These are phyloP conservation scores for Tachyglossus aculeatus DNA, from an alignment of 2,797 vertebrate genomes.

Conservation along the genomic window DNA sequence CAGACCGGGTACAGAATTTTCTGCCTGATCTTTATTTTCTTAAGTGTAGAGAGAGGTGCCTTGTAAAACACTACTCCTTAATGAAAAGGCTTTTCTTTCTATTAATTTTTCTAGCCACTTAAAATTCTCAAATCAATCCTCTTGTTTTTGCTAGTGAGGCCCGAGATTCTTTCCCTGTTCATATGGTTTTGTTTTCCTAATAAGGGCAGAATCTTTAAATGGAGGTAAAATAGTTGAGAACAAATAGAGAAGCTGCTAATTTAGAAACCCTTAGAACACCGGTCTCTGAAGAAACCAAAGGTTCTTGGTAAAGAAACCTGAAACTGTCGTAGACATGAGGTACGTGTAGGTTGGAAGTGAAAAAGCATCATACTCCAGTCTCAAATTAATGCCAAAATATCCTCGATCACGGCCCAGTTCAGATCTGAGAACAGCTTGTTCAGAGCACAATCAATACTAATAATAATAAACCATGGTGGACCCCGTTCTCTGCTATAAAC, in stretches of 20 bases:
- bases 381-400: conserved; percentile 83
- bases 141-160: conserved; percentile 3
- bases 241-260: conserved; percentile 24
- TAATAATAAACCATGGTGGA: conserved; percentile 64
- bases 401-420: conserved; percentile 71
- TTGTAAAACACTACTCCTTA: too few relatives aligned
- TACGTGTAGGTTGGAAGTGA: conserved; percentile 63
- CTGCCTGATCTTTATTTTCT: too few relatives aligned
- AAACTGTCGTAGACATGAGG: conserved; percentile 25
- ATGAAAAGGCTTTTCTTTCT: too few relatives aligned
- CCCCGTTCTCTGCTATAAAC: conserved; percentile 26
- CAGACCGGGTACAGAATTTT: not conserved
- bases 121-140: fast-evolving
- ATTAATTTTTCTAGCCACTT: too few relatives aligned
- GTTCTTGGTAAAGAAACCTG: conserved; percentile 18
- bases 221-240: too few relatives aligned
- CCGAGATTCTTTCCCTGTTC: not conserved
- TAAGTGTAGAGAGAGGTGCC: too few relatives aligned
- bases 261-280: conserved; percentile 10
- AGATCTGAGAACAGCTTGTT: conserved; percentile 62
- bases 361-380: conserved; percentile 66
- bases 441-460: conserved; percentile 77
- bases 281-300: conserved; percentile 13
- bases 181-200: not conserved
- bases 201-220: conserved; percentile 15